phyloP scores from a whole-genome alignment of 2,797 vertebrate genomes.

The Lerista edwardsae region DNA sequence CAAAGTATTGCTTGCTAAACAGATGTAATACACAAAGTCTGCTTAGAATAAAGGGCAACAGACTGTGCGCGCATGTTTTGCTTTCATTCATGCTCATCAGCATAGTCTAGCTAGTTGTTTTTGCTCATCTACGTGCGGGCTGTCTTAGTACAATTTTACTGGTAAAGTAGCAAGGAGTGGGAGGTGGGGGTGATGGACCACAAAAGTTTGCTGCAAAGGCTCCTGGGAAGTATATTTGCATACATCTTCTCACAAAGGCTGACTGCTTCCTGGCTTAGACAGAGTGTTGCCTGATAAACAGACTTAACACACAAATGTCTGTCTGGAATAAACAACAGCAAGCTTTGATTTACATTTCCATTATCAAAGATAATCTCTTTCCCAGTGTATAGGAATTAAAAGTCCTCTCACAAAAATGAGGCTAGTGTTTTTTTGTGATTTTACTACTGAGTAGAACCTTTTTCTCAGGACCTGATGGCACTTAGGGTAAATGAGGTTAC shows the following conservation, averaged over 20 bases:
- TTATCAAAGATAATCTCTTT: constrained; percentile 80
- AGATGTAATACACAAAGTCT: constrained; percentile 77
- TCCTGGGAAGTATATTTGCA: constrained; percentile 81
- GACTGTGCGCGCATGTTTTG: constrained; percentile 77
- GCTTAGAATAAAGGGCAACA: constrained; percentile 75
- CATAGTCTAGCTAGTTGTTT: constrained; percentile 72
- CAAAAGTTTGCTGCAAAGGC: constrained; percentile 75
- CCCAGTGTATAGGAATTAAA: constrained; percentile 78
- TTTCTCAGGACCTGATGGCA: constrained; percentile 14
- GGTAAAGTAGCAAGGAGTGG: constrained; percentile 71
- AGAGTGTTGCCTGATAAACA: constrained; percentile 84
- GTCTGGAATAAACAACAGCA: constrained; percentile 83
- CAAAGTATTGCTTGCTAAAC: constrained; percentile 75
- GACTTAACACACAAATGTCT: constrained; percentile 83
- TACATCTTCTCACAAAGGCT: constrained; percentile 81
- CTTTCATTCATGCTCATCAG: constrained; percentile 74
- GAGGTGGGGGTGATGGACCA: constrained; percentile 56
- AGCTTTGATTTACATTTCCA: constrained; percentile 82
- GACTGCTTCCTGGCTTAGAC: constrained; percentile 83
- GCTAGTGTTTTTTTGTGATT: constrained; percentile 56
- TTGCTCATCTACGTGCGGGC: constrained; percentile 74
- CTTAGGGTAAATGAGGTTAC: neutral
- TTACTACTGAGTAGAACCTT: constrained; percentile 57
- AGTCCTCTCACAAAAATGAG: constrained; percentile 65
- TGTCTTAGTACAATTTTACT: constrained; percentile 74